These are phyloP conservation scores for Sphaeramia orbicularis DNA, from an alignment of 2,797 vertebrate genomes.

Conservation along the genomic window DNA sequence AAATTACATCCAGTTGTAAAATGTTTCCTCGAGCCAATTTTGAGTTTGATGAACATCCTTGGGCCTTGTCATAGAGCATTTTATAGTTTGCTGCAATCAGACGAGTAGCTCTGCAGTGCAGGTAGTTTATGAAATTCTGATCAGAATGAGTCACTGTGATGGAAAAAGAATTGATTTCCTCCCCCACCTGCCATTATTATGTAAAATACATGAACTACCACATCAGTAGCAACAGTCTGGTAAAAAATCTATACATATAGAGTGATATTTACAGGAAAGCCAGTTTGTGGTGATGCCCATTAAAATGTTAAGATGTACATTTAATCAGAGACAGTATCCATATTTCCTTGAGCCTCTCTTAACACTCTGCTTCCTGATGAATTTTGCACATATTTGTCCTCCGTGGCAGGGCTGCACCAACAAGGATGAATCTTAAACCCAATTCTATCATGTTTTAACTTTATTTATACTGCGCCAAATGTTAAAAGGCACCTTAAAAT, in stretches of 20 bases:
- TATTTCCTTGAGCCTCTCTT: neutral
- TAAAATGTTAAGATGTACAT: constrained; percentile 4
- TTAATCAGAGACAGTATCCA: neutral
- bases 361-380: neutral
- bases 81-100: constrained; percentile 28
- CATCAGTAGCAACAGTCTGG: neutral
- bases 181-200: neutral
- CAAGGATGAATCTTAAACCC: too few relatives aligned
- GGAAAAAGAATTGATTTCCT: constrained; percentile 6
- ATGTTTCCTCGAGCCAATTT: constrained; percentile 8
- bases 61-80: constrained; percentile 7
- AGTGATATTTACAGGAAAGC: constrained; percentile 12
- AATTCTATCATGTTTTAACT: too few relatives aligned
- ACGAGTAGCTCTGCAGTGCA: neutral
- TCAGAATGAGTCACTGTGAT: constrained; percentile 18
- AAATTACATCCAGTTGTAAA: neutral
- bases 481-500: too few relatives aligned
- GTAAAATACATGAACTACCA: neutral
- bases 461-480: too few relatives aligned
- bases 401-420: too few relatives aligned
- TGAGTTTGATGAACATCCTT: constrained; percentile 1
- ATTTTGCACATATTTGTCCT: neutral
- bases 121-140: constrained; percentile 14
- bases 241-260: neutral
- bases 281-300: constrained; percentile 3